Evolutionary conservation across 2,113 vertebrate species (phyloP).

Genomic region (Dicerorhinus sumatrensis): DNA sequence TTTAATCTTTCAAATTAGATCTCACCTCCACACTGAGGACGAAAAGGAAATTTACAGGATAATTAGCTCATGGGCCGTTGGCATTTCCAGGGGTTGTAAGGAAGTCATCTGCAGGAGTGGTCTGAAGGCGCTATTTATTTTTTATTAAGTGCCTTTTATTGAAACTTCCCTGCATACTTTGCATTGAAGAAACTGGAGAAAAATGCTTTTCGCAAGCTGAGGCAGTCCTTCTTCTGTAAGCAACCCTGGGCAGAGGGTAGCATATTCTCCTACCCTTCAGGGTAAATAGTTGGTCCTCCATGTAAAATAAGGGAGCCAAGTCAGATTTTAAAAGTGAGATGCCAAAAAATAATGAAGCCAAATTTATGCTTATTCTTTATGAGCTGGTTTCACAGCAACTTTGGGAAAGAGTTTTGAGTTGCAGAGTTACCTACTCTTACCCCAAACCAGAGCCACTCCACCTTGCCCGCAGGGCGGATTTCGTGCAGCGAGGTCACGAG

Average conservation of each 20-base stretch:
- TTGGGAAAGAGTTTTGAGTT: not conserved
- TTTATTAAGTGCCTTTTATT: slow-evolving; percentile 42
- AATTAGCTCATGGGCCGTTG: slow-evolving; percentile 40
- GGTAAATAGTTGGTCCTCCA: not conserved
- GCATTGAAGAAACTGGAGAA: slow-evolving; percentile 21
- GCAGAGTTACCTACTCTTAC: not conserved
- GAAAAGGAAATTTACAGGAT: slow-evolving; percentile 62
- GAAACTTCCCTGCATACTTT: not conserved
- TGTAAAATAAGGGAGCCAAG: not conserved
- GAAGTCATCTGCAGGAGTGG: not conserved
- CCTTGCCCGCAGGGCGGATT: accelerated
- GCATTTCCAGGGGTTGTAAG: slow-evolving; percentile 43
- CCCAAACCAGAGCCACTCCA: not conserved
- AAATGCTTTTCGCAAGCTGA: not conserved
- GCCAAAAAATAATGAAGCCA: not conserved
- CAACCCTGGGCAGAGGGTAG: not conserved
- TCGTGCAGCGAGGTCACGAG: accelerated
- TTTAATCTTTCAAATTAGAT: slow-evolving; percentile 80
- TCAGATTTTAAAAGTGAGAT: not conserved
- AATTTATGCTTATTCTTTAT: not conserved
- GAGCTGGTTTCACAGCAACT: not conserved
- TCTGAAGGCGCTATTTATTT: slow-evolving; percentile 39
- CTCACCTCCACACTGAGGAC: slow-evolving; percentile 62
- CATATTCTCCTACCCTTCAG: not conserved
- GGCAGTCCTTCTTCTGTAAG: not conserved